Conservation (phyloP, 2,113 vertebrate genomes). For the Spizaetus ornatus region DNA sequence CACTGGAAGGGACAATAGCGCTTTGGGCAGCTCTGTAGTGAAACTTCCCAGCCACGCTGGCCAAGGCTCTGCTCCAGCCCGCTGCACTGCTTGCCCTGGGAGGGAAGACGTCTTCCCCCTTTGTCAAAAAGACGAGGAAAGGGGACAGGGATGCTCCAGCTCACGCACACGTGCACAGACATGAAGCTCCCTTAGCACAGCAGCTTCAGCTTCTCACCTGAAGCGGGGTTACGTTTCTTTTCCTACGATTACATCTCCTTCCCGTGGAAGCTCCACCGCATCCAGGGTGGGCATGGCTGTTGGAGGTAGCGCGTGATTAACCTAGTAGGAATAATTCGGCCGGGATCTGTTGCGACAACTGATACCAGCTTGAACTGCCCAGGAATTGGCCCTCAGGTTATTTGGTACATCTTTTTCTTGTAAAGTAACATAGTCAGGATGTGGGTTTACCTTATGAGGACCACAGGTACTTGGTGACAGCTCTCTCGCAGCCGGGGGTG, state of each 20-base stretch:
- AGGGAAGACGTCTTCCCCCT: too few species aligned
- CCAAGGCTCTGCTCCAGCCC: neutral
- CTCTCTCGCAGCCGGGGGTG: neutral
- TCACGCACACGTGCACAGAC: accelerated
- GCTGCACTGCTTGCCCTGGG: neutral
- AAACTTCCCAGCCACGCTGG: neutral
- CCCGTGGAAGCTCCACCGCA: accelerated
- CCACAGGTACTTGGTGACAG: neutral
- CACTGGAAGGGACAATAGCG: constrained; percentile 44
- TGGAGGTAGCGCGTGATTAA: neutral
- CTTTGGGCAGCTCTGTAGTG: neutral
- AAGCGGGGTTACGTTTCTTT: accelerated
- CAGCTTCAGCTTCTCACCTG: neutral
- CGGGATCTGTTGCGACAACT: neutral
- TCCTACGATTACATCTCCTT: too few species aligned
- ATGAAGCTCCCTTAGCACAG: neutral
- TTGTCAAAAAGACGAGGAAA: neutral
- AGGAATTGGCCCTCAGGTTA: neutral
- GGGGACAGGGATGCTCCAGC: neutral
- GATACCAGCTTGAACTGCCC: neutral
- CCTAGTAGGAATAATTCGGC: neutral
- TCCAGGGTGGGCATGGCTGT: accelerated
- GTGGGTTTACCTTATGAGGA: neutral
- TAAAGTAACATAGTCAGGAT: accelerated
- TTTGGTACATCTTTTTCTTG: neutral